phyloP scores from a whole-genome alignment of 1,140 invertebrate species.

The Mercenaria mercenaria region DNA sequence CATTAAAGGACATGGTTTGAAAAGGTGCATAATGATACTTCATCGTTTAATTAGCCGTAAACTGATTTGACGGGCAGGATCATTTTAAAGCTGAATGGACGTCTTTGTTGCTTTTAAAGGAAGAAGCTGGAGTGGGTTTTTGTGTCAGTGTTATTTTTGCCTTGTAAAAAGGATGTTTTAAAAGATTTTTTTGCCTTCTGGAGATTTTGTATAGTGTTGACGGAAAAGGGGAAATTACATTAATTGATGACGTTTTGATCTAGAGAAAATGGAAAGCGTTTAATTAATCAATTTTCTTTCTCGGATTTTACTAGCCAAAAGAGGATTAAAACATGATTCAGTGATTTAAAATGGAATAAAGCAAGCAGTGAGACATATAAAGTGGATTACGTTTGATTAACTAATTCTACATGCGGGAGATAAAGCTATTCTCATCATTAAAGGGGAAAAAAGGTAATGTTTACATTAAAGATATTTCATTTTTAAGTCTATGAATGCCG shows the following conservation, averaged over 20 bases:
- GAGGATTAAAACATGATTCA: not conserved
- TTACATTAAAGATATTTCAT: too few relatives aligned
- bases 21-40: conserved; percentile 28
- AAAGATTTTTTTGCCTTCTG: not conserved
- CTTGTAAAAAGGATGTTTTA: not conserved
- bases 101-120: not conserved
- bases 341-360: not conserved
- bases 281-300: not conserved
- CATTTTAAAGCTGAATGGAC: not conserved
- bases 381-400: not conserved
- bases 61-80: not conserved
- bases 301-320: not conserved
- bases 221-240: not conserved
- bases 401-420: not conserved
- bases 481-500: too few relatives aligned
- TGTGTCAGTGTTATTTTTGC: not conserved
- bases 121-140: not conserved
- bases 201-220: not conserved
- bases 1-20: conserved; percentile 8
- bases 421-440: not conserved
- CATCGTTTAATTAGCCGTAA: conserved; percentile 24
- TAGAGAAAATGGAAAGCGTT: not conserved
- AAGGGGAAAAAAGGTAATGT: conserved; percentile 6
- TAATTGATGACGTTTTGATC: not conserved
- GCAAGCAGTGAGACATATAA: not conserved